Evolutionary conservation across 2,113 vertebrate species (phyloP).

Genomic region (Chaenocephalus aceratus): DNA sequence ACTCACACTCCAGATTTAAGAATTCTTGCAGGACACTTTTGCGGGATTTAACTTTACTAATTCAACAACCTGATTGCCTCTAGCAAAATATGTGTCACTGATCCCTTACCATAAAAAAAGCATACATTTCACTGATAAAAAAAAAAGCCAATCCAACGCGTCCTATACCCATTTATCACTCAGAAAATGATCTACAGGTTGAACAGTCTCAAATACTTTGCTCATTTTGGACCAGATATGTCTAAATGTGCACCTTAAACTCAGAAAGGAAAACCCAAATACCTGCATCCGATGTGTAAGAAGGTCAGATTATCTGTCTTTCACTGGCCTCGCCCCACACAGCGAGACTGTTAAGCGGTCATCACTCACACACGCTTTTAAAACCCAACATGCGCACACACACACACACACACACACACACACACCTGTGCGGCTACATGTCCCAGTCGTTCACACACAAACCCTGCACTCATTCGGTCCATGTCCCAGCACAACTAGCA

Average conservation of each 20-base stretch:
- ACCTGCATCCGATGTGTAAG: conserved; percentile 26
- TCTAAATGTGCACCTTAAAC: conserved; percentile 53
- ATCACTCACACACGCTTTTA: conserved; percentile 48
- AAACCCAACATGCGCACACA: conserved; percentile 47
- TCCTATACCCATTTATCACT: conserved; percentile 26
- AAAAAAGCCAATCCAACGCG: conserved; percentile 28
- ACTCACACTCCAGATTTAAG: conserved; percentile 30
- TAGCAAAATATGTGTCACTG: conserved; percentile 35
- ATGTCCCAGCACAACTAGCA: conserved; percentile 69
- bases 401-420: conserved; percentile 27
- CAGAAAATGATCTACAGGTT: conserved; percentile 25
- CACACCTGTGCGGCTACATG: conserved; percentile 44
- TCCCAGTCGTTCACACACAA: conserved; percentile 44
- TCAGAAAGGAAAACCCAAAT: conserved; percentile 24
- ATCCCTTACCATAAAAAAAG: conserved; percentile 46
- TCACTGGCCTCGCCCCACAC: conserved; percentile 2
- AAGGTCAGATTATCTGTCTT: conserved; percentile 47
- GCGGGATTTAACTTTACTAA: conserved; percentile 46
- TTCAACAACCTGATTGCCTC: conserved; percentile 49
- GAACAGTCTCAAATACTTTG: conserved; percentile 23
- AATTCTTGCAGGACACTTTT: conserved; percentile 51
- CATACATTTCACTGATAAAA: conserved; percentile 29
- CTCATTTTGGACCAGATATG: conserved; percentile 37
- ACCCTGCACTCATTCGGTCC: conserved; percentile 66
- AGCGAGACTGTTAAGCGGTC: conserved; percentile 12